phyloP scores from a whole-genome alignment of 2,888 invertebrate species.

The Camptogramma bilineatum region DNA sequence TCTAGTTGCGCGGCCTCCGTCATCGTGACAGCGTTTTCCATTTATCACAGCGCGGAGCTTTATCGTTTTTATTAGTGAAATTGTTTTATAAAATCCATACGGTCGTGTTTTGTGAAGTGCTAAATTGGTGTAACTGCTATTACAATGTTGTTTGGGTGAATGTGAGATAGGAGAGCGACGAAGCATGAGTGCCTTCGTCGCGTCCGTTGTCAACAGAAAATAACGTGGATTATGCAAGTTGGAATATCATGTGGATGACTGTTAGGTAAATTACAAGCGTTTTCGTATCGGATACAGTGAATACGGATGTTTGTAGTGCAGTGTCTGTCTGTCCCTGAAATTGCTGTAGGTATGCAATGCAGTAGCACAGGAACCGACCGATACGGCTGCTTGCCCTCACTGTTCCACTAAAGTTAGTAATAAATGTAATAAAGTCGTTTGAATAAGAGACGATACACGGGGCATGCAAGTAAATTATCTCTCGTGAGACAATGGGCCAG shows the following conservation, averaged over 20 bases:
- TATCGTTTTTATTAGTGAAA: conserved; percentile 76
- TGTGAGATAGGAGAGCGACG: conserved; percentile 54
- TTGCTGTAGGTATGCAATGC: conserved; percentile 24
- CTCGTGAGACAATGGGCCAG: conserved; percentile 30
- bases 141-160: conserved; percentile 61
- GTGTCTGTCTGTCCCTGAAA: conserved; percentile 46
- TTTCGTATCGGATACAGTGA: conserved; percentile 47
- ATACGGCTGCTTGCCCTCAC: conserved; percentile 8
- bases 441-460: conserved; percentile 32
- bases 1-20: conserved; percentile 74
- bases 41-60: conserved; percentile 65
- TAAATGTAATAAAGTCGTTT: conserved; percentile 25
- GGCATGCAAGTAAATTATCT: conserved; percentile 33
- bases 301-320: conserved; percentile 46
- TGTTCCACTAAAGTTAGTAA: conserved; percentile 14
- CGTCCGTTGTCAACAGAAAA: conserved; percentile 81
- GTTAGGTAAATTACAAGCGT: conserved; percentile 74
- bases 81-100: conserved; percentile 71
- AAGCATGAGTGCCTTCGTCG: conserved; percentile 73
- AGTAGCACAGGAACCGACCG: conserved; percentile 7
- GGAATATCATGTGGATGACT: conserved; percentile 78
- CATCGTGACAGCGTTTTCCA: conserved; percentile 79
- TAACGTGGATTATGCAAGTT: conserved; percentile 83
- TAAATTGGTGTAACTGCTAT: conserved; percentile 64
- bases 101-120: conserved; percentile 63